These are phyloP conservation scores for Tokudaia tokunoshimensis DNA, from an alignment of 2,797 vertebrate species.

Conservation along the genomic window DNA sequence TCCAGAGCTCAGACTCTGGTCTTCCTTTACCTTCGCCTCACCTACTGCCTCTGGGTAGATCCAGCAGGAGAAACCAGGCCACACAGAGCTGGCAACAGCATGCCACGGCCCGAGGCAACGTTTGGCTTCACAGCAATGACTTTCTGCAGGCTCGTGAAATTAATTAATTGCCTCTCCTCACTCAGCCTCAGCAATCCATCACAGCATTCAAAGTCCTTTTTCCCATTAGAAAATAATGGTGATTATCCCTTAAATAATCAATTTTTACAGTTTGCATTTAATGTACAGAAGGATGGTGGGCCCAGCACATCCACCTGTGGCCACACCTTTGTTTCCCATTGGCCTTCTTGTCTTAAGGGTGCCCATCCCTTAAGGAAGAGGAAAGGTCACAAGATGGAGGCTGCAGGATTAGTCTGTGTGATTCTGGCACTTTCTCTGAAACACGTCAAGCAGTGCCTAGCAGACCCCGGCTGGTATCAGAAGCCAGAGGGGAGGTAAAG, in stretches of 20 bases:
- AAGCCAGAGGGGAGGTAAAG: accelerated
- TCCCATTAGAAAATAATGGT: conserved; percentile 73
- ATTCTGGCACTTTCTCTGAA: background rate
- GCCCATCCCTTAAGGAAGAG: background rate
- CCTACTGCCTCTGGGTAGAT: background rate
- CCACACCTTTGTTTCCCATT: accelerated
- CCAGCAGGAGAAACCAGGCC: background rate
- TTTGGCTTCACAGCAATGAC: background rate
- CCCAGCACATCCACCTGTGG: background rate
- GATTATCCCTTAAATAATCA: conserved; percentile 69
- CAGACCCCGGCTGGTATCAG: background rate
- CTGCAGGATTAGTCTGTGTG: accelerated
- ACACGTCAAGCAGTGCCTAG: background rate
- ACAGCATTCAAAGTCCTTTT: background rate
- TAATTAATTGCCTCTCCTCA: conserved; percentile 30
- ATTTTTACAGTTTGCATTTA: conserved; percentile 62
- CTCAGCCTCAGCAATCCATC: conserved; percentile 36
- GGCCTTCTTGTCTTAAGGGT: background rate
- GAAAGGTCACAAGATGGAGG: accelerated
- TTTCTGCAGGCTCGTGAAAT: background rate
- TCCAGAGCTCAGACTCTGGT: background rate
- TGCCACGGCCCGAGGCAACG: background rate
- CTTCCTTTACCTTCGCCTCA: background rate
- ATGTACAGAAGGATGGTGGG: conserved; percentile 21
- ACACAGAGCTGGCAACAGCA: background rate